A percentile compares a stretch with the other conserved stretches of the same genome.
Evolutionary conservation across 1,140 invertebrate genomes (phyloP).

Genomic region (Oryzaephilus surinamensis): DNA sequence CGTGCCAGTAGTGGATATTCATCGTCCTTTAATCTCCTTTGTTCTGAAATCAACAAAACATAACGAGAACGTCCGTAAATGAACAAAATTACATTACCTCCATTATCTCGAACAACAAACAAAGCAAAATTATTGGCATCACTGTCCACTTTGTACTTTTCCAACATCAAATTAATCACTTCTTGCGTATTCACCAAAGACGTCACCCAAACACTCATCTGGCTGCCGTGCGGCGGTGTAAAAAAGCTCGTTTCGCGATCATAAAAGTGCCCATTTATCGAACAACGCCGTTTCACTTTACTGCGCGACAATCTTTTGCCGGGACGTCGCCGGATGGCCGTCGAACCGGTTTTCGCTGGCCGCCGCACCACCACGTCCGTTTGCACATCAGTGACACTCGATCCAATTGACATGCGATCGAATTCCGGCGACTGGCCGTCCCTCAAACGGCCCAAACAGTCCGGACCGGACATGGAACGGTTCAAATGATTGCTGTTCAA

Average conservation of each 20-base stretch:
- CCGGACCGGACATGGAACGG: slow-evolving; percentile 58
- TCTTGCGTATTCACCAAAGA: slow-evolving; percentile 69
- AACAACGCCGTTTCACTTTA: slow-evolving; percentile 64
- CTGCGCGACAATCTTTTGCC: slow-evolving; percentile 55
- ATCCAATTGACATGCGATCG: slow-evolving; percentile 23
- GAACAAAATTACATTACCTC: slow-evolving; percentile 56
- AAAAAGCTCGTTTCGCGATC: slow-evolving; percentile 82
- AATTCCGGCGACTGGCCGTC: slow-evolving; percentile 30
- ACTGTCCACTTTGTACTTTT: slow-evolving; percentile 81
- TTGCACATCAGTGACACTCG: slow-evolving; percentile 29
- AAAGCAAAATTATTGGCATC: slow-evolving; percentile 68
- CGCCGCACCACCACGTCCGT: slow-evolving; percentile 31
- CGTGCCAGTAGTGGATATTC: slow-evolving; percentile 71
- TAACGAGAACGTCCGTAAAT: background rate
- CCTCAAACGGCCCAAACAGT: slow-evolving; percentile 43
- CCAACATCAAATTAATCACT: slow-evolving; percentile 74
- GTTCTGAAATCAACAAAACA: slow-evolving; percentile 42
- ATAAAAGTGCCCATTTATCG: slow-evolving; percentile 83
- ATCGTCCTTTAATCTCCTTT: slow-evolving; percentile 60
- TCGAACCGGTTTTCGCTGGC: slow-evolving; percentile 46
- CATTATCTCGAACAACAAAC: slow-evolving; percentile 73
- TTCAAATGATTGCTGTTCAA: slow-evolving; percentile 37
- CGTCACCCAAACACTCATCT: slow-evolving; percentile 77
- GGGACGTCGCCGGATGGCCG: slow-evolving; percentile 58
- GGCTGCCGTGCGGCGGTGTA: slow-evolving; percentile 72